Base-by-base conservation (phyloP, 2,113 vertebrate genomes). In the Ivindomyrus marchei region DNA sequence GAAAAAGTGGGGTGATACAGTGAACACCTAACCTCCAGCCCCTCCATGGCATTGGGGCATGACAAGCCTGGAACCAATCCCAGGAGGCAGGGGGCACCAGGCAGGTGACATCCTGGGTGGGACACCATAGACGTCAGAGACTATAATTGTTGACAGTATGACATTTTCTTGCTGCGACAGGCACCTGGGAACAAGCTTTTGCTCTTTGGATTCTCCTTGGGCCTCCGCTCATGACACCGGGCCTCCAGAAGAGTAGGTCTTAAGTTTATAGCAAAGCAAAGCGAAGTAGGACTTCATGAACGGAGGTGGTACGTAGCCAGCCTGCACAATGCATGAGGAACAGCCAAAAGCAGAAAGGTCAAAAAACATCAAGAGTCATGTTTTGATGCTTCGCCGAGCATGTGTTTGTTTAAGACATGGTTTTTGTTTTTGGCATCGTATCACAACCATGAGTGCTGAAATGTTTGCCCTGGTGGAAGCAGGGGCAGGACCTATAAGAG, bases 111-210 rank as follows among this genome's bases (percentile, higher is more conserved):
- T 80, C 74, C 36, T 42, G 74, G 6, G 15, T 42, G 36, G 74
- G 36, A 80, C 17, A 11, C 36, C 74, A 2, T 80, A 42, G 4
- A 80, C 0, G 15, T 80, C 36, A 42, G 62, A 13, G n/a, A 70
- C 62, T 70, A 31, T 70, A 27, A 31, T 27, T 31, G n/a, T 70
- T 70, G 62, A 31, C 62, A 70, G 62, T 31, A 70, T 56, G 77
- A 83, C 39, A 89, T 93, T 91, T 94, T 85, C 91, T 91, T 93
- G 92, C 70, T 56, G 74, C 53, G 36, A 88, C 89, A 15, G 83
- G 87, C 66, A 84, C 89, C 91, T 90, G 90, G 90, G 87, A 94
- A 91, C 90, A 88, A 66, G 70, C 50, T 58, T 89, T 24, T 88
- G 91, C 88, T 62, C 62, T 58, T 27, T 83, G 87, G 31, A 3